Base-by-base conservation (phyloP, 1,140 invertebrate genomes). In the Macrobrachium nipponense region DNA sequence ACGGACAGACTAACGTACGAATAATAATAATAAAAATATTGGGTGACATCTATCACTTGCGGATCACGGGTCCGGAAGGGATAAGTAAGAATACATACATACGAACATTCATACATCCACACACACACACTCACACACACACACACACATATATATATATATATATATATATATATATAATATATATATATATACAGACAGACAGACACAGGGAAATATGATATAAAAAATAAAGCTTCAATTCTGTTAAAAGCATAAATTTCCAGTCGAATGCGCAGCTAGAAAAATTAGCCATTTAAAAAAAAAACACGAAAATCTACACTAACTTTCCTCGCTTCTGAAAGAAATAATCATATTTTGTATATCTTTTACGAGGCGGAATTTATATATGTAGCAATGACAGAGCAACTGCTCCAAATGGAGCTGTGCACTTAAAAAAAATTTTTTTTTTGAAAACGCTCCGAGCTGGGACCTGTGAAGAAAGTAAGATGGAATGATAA, bases 101-200 rank as follows among this genome's bases (percentile, higher is more conserved):
- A 78, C 18, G 60, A 43, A 78, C 76, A 78, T 12, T 7, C 76
- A 78, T 51, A 78, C 76, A 78, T 51, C 58, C 76, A 78, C 76
- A 78, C 51, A 60, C 76, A 78, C 76, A 78, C 62, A 66, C 62
- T 6, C 62, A 66, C 62, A 66, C 62, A 66, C 62, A 66, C 62
- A 66, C 62, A 66, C 62, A 66, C 62, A 66, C 76, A 78, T 51
- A 78, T 51, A 78, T 58, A 78, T 58, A 78, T 58, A 78, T 58
- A 78, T 12, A 27, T n/a, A 58, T 77, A 44, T n/a, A 43, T 36
- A 58, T 51, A 77, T n/a, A 51, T n/a, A 77, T 43, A 77, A 58
- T 44, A 51, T n/a, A 15, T 51, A 58, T 43, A 77, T 43, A 43
- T n/a, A 44, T 43, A 77, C n/a, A 27, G 27, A 43, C 0, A 76